Evolutionary conservation across 2,888 invertebrate species (phyloP).

Genomic region (Cotesia congregata): DNA sequence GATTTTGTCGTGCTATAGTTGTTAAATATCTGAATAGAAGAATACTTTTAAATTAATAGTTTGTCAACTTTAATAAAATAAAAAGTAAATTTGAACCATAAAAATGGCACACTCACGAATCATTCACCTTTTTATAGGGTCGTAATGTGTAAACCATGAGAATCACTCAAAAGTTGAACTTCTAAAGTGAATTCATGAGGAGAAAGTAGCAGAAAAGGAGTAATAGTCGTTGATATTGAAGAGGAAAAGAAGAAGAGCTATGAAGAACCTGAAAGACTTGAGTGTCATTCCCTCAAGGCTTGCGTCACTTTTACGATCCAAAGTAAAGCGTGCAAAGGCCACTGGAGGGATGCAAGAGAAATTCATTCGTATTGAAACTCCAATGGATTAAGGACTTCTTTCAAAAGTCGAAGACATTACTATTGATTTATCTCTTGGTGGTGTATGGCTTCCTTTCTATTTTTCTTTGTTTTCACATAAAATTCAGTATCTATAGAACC

Average conservation of each 20-base stretch:
- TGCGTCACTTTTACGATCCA: constrained; percentile 16
- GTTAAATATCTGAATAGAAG: too few relatives aligned
- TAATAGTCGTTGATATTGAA: constrained; percentile 18
- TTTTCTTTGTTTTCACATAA: neutral
- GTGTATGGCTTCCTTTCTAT: neutral
- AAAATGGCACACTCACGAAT: neutral
- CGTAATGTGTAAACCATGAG: constrained; percentile 66
- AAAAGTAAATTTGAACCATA: too few relatives aligned
- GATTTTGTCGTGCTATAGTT: neutral
- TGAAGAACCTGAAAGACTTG: constrained; percentile 5
- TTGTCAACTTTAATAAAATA: too few relatives aligned
- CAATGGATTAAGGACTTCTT: neutral
- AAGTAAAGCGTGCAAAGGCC: neutral
- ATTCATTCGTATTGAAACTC: neutral
- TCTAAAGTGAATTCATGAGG: constrained; percentile 46
- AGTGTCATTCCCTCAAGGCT: constrained; percentile 11
- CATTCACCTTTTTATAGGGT: constrained; percentile 57
- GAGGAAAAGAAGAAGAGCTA: neutral
- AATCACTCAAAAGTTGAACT: constrained; percentile 33
- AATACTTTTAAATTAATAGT: too few relatives aligned
- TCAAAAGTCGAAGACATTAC: neutral
- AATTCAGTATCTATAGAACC: neutral
- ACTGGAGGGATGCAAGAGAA: constrained; percentile 6
- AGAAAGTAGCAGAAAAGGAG: constrained; percentile 39
- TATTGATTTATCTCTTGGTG: neutral